Conservation (phyloP, 2,113 vertebrate species). For the Engystomops pustulosus region DNA sequence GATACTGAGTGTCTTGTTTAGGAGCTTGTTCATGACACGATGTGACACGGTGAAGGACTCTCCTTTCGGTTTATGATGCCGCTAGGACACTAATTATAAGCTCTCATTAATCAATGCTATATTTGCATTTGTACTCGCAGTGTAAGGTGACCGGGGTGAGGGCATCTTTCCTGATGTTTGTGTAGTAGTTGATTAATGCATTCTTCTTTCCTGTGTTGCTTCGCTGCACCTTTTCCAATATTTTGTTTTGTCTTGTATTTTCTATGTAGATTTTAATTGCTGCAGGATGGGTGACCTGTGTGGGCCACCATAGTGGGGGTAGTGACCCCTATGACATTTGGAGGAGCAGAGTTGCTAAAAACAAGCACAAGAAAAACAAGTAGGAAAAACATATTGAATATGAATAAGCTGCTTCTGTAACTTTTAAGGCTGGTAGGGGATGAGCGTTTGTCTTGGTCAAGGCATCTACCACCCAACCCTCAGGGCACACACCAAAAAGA, state of each 20-base stretch:
- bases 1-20: no score
- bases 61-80: background rate
- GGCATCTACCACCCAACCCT: no score
- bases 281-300: background rate
- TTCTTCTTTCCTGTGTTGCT: background rate
- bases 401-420: no score
- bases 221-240: background rate
- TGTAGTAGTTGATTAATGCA: conserved; percentile 21
- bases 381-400: no score
- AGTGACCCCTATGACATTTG: background rate
- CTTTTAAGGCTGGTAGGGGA: no score
- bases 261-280: background rate
- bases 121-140: conserved; percentile 30
- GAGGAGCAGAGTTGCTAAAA: no score
- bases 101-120: conserved; percentile 11
- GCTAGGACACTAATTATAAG: conserved; percentile 21
- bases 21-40: background rate
- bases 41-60: background rate
- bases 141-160: conserved; percentile 20
- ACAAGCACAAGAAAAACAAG: no score
- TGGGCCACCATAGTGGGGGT: background rate
- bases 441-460: no score
- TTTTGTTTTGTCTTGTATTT: background rate
- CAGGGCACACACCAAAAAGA: no score
- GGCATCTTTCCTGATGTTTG: background rate